Conservation (phyloP, 2,797 vertebrate genomes). For the Enteromius argenteus region DNA sequence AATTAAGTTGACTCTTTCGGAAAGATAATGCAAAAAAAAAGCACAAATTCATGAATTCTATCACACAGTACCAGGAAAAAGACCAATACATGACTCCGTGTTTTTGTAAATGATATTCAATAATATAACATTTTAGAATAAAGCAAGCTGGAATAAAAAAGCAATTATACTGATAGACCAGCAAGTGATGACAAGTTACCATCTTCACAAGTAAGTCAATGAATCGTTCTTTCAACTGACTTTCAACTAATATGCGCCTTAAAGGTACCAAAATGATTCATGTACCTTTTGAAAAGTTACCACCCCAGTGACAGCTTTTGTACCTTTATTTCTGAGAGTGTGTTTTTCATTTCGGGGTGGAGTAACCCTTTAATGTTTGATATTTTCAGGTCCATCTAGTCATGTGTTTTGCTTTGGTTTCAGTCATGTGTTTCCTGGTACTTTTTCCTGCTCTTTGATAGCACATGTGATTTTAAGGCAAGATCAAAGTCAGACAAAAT, state of each 20-base stretch:
- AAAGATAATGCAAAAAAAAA: conserved; percentile 24
- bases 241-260: no score
- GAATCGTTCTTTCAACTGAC: neutral
- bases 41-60: neutral
- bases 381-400: neutral
- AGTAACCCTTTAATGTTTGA: neutral
- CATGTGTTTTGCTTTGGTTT: no score
- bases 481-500: no score
- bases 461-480: no score
- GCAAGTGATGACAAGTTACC: neutral
- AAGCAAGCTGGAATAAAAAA: neutral
- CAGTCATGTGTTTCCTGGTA: neutral
- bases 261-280: no score
- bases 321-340: no score
- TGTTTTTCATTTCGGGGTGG: no score
- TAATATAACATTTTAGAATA: neutral
- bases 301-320: no score
- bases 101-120: neutral
- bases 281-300: no score
- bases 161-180: neutral
- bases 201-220: neutral
- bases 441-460: no score
- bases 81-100: neutral
- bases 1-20: conserved; percentile 30
- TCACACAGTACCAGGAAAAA: neutral